Conservation (phyloP, 2,888 invertebrate species). For the Tribolium freemani region DNA sequence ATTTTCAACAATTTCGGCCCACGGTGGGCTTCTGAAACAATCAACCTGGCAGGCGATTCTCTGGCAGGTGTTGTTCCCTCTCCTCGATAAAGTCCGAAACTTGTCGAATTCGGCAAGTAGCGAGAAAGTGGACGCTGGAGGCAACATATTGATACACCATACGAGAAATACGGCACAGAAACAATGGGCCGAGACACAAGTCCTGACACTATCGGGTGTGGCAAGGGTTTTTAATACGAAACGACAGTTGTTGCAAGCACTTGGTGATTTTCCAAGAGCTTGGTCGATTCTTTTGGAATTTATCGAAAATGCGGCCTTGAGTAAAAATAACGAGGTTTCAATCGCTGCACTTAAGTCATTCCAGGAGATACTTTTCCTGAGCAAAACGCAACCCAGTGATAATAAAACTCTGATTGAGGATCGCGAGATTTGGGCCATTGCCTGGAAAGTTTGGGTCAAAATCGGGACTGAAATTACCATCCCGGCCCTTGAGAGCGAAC, state of each 20-base stretch:
- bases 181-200: conserved; percentile 99
- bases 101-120: conserved; percentile 80
- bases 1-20: conserved; percentile 97
- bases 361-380: conserved; percentile 90
- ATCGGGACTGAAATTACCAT: conserved; percentile 86
- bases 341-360: conserved; percentile 96
- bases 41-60: conserved; percentile 95
- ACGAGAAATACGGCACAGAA: conserved; percentile 98
- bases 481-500: conserved; percentile 68
- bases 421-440: conserved; percentile 81
- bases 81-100: conserved; percentile 91
- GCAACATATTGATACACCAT: conserved; percentile 97
- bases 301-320: conserved; percentile 92
- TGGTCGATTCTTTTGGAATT: conserved; percentile 96
- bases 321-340: conserved; percentile 95
- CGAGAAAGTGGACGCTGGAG: conserved; percentile 90
- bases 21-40: conserved; percentile 88
- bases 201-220: conserved; percentile 90
- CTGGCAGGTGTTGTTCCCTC: conserved; percentile 95
- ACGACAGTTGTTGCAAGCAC: conserved; percentile 83
- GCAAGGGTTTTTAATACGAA: conserved; percentile 94
- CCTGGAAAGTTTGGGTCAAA: conserved; percentile 90
- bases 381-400: conserved; percentile 69
- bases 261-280: conserved; percentile 93
- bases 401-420: conserved; percentile 67